Conservation (phyloP, 2,888 invertebrate species). For the Atrina japonica region DNA sequence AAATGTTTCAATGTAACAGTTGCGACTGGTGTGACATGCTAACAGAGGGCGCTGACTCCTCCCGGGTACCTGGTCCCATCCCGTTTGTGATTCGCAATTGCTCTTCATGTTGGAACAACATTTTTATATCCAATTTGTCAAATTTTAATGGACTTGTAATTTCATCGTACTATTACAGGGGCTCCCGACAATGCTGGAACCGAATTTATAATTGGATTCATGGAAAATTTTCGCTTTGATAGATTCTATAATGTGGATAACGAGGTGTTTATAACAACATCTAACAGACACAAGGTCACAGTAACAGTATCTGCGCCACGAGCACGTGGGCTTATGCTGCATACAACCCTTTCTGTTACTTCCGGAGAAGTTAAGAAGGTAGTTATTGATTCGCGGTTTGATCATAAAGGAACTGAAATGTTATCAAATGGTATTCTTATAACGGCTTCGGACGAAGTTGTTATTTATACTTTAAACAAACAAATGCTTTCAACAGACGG, state of each 20-base stretch:
- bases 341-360: not conserved
- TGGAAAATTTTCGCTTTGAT: not conserved
- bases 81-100: too few species aligned
- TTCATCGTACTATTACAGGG: too few species aligned
- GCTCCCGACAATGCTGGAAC: not conserved
- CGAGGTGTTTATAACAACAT: not conserved
- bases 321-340: too few species aligned
- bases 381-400: not conserved
- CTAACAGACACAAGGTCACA: not conserved
- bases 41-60: too few species aligned
- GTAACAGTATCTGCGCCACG: too few species aligned
- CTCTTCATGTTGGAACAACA: too few species aligned
- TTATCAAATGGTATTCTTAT: not conserved
- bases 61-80: too few species aligned
- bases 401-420: not conserved
- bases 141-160: too few species aligned
- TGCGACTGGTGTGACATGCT: too few species aligned
- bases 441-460: not conserved
- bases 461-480: not conserved
- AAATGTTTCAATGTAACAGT: too few species aligned
- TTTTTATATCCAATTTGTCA: too few species aligned
- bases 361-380: not conserved
- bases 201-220: constrained; percentile 4
- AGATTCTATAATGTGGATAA: not conserved
- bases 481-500: not conserved